Percentiles rank a stretch among this genome's conserved stretches.
These are phyloP conservation scores for Scotopteryx bipunctaria DNA, from an alignment of 2,888 invertebrate species.

Conservation along the genomic window DNA sequence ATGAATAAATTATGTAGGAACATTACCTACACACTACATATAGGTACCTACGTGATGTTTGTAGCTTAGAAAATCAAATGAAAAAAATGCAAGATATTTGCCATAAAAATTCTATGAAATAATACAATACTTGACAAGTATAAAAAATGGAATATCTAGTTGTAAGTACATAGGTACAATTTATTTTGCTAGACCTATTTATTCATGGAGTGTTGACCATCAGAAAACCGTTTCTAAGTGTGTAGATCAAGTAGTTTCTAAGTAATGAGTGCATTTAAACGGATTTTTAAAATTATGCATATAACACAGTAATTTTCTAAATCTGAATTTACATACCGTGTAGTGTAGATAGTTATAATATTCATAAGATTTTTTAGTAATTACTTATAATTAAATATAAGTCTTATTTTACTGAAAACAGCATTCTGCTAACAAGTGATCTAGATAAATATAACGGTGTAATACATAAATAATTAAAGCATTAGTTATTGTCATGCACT, in stretches of 20 bases:
- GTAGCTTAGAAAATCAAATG: slow-evolving; percentile 54
- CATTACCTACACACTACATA: slow-evolving; percentile 38
- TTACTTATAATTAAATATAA: slow-evolving; percentile 9
- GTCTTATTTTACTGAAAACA: slow-evolving; percentile 17
- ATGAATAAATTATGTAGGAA: slow-evolving; percentile 65
- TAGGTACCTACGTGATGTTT: slow-evolving; percentile 51
- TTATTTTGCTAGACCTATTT: slow-evolving; percentile 19
- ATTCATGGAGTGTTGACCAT: slow-evolving; percentile 34
- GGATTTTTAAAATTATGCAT: slow-evolving; percentile 26
- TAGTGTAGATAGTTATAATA: slow-evolving; percentile 3
- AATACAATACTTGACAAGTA: slow-evolving; percentile 70
- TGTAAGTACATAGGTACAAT: too few relatives aligned
- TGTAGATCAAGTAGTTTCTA: slow-evolving; percentile 15
- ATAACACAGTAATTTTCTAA: slow-evolving; percentile 4
- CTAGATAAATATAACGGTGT: slow-evolving; percentile 40
- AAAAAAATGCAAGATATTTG: slow-evolving; percentile 40
- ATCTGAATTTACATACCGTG: slow-evolving; percentile 10
- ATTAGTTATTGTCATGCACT: slow-evolving; percentile 82
- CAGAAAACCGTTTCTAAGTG: too few relatives aligned
- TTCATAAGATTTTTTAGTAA: slow-evolving; percentile 9
- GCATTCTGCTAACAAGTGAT: slow-evolving; percentile 12
- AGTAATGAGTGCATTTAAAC: slow-evolving; percentile 44
- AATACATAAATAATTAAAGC: slow-evolving; percentile 61
- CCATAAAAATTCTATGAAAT: slow-evolving; percentile 48
- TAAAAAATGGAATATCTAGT: slow-evolving; percentile 55